phyloP scores from a whole-genome alignment of 2,888 invertebrate genomes.

The Monochamus alternatus region DNA sequence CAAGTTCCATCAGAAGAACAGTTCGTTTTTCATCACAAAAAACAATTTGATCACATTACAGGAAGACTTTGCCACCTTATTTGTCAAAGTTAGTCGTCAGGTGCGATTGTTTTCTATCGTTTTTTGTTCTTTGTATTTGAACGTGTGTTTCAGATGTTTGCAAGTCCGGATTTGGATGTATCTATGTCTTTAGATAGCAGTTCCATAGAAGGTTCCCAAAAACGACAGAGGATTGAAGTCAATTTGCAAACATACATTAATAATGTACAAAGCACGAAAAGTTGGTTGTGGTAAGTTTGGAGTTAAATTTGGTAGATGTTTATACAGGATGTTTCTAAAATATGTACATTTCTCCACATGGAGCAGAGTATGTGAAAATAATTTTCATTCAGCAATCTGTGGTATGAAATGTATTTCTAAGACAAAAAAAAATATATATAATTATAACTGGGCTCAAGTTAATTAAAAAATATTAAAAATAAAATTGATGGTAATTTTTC shows the following conservation, averaged over 20 bases:
- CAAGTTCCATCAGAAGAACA: constrained; percentile 51
- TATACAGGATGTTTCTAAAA: background rate
- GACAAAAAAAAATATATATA: no score
- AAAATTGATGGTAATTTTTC: no score
- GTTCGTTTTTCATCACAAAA: constrained; percentile 52
- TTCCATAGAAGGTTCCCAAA: constrained; percentile 44
- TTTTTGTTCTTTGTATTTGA: background rate
- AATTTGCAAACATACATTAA: constrained; percentile 61
- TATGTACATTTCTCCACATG: no score
- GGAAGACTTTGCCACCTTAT: constrained; percentile 59
- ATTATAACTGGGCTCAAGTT: no score
- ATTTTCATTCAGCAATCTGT: no score
- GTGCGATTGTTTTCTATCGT: constrained; percentile 49
- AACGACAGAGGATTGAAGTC: constrained; percentile 52
- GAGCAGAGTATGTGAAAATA: no score
- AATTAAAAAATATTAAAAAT: no score
- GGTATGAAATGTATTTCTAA: no score
- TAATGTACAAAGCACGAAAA: constrained; percentile 64
- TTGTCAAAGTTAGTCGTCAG: constrained; percentile 68
- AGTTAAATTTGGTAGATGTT: background rate
- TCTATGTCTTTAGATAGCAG: constrained; percentile 38
- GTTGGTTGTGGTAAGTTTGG: constrained; percentile 67
- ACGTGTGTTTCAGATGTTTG: constrained; percentile 43
- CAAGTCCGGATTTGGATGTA: constrained; percentile 41
- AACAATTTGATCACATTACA: constrained; percentile 52